Evolutionary conservation across 2,888 invertebrate species (phyloP).

Genomic region (Drosophila subsilvestris): DNA sequence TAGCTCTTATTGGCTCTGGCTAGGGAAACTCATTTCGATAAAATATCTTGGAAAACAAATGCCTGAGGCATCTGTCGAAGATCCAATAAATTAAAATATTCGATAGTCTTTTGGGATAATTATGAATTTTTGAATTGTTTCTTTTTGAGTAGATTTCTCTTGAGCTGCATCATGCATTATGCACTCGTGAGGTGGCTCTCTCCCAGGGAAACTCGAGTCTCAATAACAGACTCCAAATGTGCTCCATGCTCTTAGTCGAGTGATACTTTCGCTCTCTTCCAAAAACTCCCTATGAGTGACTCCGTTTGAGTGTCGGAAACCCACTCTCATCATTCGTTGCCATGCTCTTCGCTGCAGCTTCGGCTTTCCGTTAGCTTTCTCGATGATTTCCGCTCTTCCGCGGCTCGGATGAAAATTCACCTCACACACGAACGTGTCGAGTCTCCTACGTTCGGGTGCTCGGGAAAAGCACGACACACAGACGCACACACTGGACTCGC

Average conservation of each 20-base stretch:
- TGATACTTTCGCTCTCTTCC: background rate
- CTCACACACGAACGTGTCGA: constrained; percentile 38
- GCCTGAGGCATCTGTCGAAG: too few relatives aligned
- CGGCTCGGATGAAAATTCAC: constrained; percentile 15
- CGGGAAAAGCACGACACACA: constrained; percentile 33
- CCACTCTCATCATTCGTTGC: background rate
- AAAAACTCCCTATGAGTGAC: background rate
- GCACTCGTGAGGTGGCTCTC: background rate
- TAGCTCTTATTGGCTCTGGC: too few relatives aligned
- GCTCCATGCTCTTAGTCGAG: background rate
- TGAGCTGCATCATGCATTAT: background rate
- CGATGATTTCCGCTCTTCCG: constrained; percentile 5
- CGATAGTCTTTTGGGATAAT: too few relatives aligned
- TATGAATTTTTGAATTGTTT: too few relatives aligned
- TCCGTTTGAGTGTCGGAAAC: too few relatives aligned
- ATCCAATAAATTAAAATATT: too few relatives aligned
- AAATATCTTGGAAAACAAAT: too few relatives aligned
- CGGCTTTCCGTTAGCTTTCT: background rate
- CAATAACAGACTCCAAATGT: background rate
- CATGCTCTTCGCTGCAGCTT: background rate
- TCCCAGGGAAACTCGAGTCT: background rate
- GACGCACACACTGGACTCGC: constrained; percentile 56
- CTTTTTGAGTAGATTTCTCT: background rate
- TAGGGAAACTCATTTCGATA: too few relatives aligned
- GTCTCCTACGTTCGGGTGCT: constrained; percentile 3